Conservation (phyloP, 2,797 vertebrate species). For the Yasuhikotakia modesta region DNA sequence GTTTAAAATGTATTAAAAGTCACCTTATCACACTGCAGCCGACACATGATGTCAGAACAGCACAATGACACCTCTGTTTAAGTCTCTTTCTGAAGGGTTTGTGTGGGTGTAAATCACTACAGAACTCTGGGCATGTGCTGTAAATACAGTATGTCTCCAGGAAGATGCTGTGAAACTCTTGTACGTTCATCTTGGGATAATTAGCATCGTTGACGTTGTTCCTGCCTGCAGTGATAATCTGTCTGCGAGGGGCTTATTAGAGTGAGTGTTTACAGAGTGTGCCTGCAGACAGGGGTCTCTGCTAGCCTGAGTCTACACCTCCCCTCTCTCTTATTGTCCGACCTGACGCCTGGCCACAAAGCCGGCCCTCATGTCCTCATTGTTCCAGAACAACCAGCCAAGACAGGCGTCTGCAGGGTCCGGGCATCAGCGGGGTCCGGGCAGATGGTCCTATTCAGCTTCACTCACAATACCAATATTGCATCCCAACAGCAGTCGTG, state of each 20-base stretch:
- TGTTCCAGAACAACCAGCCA: constrained; percentile 59
- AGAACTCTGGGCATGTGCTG: not conserved
- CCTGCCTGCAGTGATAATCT: constrained; percentile 54
- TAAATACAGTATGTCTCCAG: constrained; percentile 34
- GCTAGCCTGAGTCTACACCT: constrained; percentile 43
- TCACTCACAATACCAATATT: constrained; percentile 52
- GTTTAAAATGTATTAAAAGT: too few species aligned
- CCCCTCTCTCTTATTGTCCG: constrained; percentile 52
- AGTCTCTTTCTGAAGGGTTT: too few species aligned
- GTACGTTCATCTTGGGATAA: constrained; percentile 50
- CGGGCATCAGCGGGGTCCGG: too few species aligned
- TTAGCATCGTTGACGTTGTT: constrained; percentile 58
- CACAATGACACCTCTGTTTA: too few species aligned
- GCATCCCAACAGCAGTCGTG: constrained; percentile 26
- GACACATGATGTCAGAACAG: too few species aligned
- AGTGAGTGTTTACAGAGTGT: constrained; percentile 53
- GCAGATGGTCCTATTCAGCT: constrained; percentile 62
- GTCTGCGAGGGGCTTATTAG: constrained; percentile 53
- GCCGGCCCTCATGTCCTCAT: constrained; percentile 59
- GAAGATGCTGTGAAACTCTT: constrained; percentile 49
- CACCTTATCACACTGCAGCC: too few species aligned
- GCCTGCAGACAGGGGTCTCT: constrained; percentile 42
- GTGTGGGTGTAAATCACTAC: constrained; percentile 1
- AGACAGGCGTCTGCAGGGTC: constrained; percentile 62
- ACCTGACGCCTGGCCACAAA: constrained; percentile 56